Conservation (phyloP, 2,888 invertebrate genomes). For the Laspeyria flexula region DNA sequence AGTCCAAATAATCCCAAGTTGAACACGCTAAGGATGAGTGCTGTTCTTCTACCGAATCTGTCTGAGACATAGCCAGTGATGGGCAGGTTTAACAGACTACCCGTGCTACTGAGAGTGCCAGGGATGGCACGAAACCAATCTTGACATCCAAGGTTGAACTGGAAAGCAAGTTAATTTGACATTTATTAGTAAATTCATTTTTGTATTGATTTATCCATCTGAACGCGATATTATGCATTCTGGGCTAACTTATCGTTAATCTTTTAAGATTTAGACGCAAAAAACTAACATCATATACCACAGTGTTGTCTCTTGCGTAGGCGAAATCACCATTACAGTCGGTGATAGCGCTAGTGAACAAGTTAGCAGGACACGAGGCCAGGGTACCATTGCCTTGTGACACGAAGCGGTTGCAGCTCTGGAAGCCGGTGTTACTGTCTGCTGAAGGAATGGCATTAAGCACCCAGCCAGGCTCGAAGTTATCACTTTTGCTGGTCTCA, state of each 20-base stretch:
- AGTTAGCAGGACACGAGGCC: slow-evolving; percentile 56
- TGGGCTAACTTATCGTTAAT: too few relatives aligned
- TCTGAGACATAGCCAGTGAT: slow-evolving; percentile 90
- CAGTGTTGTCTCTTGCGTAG: slow-evolving; percentile 67
- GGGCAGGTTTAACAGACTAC: slow-evolving; percentile 89
- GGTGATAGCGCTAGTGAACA: slow-evolving; percentile 49
- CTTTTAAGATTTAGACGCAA: too few relatives aligned
- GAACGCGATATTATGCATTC: too few relatives aligned
- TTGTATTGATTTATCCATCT: too few relatives aligned
- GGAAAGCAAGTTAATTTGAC: slow-evolving; percentile 36
- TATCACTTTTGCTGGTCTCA: slow-evolving; percentile 56
- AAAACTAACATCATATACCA: slow-evolving; percentile 71
- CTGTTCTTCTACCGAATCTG: slow-evolving; percentile 83
- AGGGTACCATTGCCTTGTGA: slow-evolving; percentile 54
- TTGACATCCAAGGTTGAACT: slow-evolving; percentile 89
- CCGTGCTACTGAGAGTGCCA: slow-evolving; percentile 89
- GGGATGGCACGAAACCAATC: slow-evolving; percentile 90
- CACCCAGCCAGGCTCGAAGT: slow-evolving; percentile 75
- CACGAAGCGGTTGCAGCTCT: slow-evolving; percentile 76
- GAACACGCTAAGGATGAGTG: slow-evolving; percentile 78
- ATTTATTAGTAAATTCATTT: too few relatives aligned
- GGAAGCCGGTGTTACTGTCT: slow-evolving; percentile 51
- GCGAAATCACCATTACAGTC: slow-evolving; percentile 61
- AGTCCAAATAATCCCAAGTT: slow-evolving; percentile 78
- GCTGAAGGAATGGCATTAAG: slow-evolving; percentile 70